These are phyloP conservation scores for Trichosurus vulpecula DNA, from an alignment of 2,797 vertebrate species.

Conservation along the genomic window DNA sequence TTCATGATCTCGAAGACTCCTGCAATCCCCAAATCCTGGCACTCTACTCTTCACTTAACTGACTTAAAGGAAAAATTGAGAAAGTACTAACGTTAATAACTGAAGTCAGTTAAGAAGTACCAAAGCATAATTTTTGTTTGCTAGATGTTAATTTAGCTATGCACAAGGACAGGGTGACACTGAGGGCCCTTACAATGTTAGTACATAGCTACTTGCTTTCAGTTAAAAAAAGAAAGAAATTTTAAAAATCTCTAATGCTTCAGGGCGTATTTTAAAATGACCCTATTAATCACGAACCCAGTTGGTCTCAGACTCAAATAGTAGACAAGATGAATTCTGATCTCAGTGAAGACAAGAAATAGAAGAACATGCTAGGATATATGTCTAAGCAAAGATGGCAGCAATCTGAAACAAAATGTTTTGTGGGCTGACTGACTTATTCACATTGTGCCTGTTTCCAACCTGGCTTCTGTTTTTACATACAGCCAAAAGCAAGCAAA, in stretches of 20 bases:
- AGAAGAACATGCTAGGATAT: neutral
- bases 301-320: neutral
- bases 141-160: neutral
- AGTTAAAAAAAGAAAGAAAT: neutral
- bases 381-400: neutral
- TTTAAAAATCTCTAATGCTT: neutral
- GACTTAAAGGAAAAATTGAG: constrained; percentile 21
- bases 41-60: neutral
- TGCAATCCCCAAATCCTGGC: neutral
- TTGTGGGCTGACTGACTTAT: neutral
- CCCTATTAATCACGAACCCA: neutral
- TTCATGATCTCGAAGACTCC: neutral
- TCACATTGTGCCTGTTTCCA: neutral
- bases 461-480: constrained; percentile 56
- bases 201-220: neutral
- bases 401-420: neutral
- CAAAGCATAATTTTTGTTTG: constrained; percentile 12
- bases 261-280: neutral
- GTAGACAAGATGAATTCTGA: neutral
- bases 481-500: constrained; percentile 53
- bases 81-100: neutral
- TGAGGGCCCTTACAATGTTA: neutral
- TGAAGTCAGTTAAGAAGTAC: neutral
- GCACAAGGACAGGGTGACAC: neutral
- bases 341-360: neutral